These are phyloP conservation scores for Mercenaria mercenaria DNA, from an alignment of 1,140 invertebrate species.

Conservation along the genomic window DNA sequence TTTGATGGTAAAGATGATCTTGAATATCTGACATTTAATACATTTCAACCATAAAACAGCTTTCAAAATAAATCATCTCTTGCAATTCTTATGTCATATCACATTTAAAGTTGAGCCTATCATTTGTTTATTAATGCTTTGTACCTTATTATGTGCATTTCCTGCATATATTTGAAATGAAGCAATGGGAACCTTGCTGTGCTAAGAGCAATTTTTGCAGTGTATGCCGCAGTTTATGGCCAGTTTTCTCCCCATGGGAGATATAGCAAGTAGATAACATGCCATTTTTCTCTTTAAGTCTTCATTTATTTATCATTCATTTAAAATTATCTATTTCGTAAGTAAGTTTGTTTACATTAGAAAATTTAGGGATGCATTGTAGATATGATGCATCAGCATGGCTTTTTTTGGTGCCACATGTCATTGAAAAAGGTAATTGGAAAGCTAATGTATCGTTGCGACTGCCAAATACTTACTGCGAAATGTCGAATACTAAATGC, in stretches of 20 bases:
- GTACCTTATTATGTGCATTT: neutral
- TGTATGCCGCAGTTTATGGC: neutral
- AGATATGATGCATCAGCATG: too few relatives aligned
- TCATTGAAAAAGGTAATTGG: too few relatives aligned
- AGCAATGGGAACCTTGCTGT: neutral
- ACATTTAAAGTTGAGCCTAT: neutral
- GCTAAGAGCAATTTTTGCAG: neutral
- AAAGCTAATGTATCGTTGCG: too few relatives aligned
- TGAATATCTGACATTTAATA: neutral
- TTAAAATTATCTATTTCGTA: too few relatives aligned
- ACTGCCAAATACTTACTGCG: too few relatives aligned
- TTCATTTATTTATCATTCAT: too few relatives aligned
- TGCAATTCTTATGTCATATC: neutral
- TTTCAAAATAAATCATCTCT: neutral
- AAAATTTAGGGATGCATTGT: too few relatives aligned
- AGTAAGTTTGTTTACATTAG: too few relatives aligned
- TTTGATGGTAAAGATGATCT: neutral
- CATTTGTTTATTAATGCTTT: neutral
- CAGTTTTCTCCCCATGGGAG: neutral
- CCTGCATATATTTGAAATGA: neutral
- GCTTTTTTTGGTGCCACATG: too few relatives aligned
- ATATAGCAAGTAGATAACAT: too few relatives aligned
- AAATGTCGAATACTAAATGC: too few relatives aligned
- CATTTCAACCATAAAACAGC: neutral
- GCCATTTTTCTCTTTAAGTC: too few relatives aligned